Percentiles rank a stretch among this genome's conserved stretches.
phyloP scores from a whole-genome alignment of 2,888 invertebrate genomes.

The Stictocephala bisonia region DNA sequence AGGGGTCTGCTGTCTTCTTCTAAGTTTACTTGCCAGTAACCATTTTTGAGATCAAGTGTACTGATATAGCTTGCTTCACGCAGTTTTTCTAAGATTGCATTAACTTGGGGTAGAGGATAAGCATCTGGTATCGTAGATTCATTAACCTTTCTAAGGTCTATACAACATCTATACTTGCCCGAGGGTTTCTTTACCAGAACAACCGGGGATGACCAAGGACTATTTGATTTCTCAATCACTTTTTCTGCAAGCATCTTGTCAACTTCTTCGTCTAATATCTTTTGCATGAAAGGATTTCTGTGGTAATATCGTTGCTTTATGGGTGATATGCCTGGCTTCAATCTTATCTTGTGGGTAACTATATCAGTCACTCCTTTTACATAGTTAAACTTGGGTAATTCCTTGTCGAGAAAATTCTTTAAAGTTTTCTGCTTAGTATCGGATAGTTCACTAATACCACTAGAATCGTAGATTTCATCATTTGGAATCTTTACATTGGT shows the following conservation, averaged over 20 bases:
- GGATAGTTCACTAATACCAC: background rate
- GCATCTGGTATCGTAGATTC: slow-evolving; percentile 50
- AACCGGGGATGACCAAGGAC: slow-evolving; percentile 58
- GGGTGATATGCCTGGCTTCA: background rate
- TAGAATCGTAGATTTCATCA: background rate
- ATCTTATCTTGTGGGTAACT: slow-evolving; percentile 6
- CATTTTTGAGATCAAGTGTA: slow-evolving; percentile 51
- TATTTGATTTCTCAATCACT: slow-evolving; percentile 56
- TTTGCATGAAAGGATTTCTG: slow-evolving; percentile 46
- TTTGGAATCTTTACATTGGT: background rate
- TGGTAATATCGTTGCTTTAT: slow-evolving; percentile 25
- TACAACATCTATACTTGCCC: slow-evolving; percentile 52
- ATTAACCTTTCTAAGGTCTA: slow-evolving; percentile 51
- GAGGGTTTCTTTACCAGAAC: slow-evolving; percentile 55
- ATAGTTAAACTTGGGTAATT: background rate
- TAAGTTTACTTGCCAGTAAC: slow-evolving; percentile 52
- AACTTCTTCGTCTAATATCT: slow-evolving; percentile 52
- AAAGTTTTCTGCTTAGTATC: background rate
- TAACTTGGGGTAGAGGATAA: slow-evolving; percentile 52
- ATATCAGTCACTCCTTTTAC: background rate
- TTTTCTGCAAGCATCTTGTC: slow-evolving; percentile 55
- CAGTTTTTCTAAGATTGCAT: slow-evolving; percentile 50
- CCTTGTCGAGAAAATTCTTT: background rate
- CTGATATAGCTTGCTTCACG: slow-evolving; percentile 52
- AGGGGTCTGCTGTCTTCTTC: slow-evolving; percentile 44